phyloP scores from a whole-genome alignment of 2,888 invertebrate genomes.

The Anagyrus pseudococci region DNA sequence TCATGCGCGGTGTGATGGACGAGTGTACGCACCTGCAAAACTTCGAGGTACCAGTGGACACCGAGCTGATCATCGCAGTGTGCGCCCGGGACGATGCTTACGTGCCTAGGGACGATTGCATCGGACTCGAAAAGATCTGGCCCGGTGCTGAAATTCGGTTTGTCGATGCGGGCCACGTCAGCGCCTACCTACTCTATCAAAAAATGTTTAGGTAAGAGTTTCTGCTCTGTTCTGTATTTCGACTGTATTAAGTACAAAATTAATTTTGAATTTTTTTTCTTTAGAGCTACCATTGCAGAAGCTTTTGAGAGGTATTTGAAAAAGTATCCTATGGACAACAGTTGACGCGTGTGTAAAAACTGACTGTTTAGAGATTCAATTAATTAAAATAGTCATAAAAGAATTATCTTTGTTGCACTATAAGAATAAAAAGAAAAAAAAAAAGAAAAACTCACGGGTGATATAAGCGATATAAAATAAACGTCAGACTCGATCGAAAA shows the following conservation, averaged over 20 bases:
- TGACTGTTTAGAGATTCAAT: constrained; percentile 14
- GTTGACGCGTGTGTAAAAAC: constrained; percentile 37
- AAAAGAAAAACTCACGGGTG: constrained; percentile 1
- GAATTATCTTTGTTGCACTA: constrained; percentile 6
- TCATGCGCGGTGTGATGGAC: constrained; percentile 98
- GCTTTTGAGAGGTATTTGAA: constrained; percentile 76
- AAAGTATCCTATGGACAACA: constrained; percentile 52
- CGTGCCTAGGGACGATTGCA: constrained; percentile 85
- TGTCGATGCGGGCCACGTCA: constrained; percentile 88
- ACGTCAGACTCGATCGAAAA: background rate
- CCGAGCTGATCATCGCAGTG: constrained; percentile 88
- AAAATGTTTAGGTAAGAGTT: constrained; percentile 79
- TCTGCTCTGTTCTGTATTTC: background rate
- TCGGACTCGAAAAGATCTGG: constrained; percentile 88
- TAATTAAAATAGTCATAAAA: constrained; percentile 3
- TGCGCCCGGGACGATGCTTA: constrained; percentile 90
- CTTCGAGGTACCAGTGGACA: constrained; percentile 87
- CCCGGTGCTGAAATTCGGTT: constrained; percentile 89
- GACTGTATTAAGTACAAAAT: too few species aligned
- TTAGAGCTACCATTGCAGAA: constrained; percentile 77
- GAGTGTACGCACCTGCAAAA: constrained; percentile 97
- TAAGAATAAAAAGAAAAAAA: too few species aligned
- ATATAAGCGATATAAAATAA: constrained; percentile 18
- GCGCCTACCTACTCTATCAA: constrained; percentile 86
- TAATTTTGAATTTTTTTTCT: background rate